Evolutionary conservation across 2,888 invertebrate genomes (phyloP).

Genomic region (Scaptomyza parva): DNA sequence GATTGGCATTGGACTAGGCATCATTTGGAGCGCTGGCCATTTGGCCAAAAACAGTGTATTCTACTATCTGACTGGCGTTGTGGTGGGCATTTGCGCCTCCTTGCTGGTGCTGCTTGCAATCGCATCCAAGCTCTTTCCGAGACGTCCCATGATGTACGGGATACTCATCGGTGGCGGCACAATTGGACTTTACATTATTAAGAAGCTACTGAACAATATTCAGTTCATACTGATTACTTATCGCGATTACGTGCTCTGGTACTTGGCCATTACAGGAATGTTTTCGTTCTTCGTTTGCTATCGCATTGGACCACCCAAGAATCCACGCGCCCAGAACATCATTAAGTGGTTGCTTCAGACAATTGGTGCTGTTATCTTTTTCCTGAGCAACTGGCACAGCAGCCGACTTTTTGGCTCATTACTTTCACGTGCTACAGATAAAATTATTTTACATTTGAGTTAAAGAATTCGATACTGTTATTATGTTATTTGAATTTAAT

Average conservation of each 20-base stretch:
- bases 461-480: background rate
- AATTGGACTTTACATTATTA: constrained; percentile 90
- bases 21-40: constrained; percentile 89
- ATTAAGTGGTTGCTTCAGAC: constrained; percentile 95
- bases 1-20: constrained; percentile 87
- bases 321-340: constrained; percentile 92
- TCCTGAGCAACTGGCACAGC: constrained; percentile 92
- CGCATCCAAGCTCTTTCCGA: constrained; percentile 91
- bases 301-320: constrained; percentile 94
- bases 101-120: constrained; percentile 93
- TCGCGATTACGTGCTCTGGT: constrained; percentile 91
- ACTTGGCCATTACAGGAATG: constrained; percentile 88
- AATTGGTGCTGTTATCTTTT: constrained; percentile 89
- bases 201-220: constrained; percentile 91
- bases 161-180: constrained; percentile 92
- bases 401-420: constrained; percentile 87
- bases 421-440: constrained; percentile 86
- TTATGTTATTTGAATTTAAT: background rate
- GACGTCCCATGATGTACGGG: constrained; percentile 91
- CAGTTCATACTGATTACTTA: constrained; percentile 89
- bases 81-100: constrained; percentile 92
- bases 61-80: constrained; percentile 93
- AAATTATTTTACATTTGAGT: constrained; percentile 1
- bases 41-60: constrained; percentile 92
- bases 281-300: constrained; percentile 95